phyloP scores from a whole-genome alignment of 2,113 vertebrate genomes.

The Bubo blakistoni region DNA sequence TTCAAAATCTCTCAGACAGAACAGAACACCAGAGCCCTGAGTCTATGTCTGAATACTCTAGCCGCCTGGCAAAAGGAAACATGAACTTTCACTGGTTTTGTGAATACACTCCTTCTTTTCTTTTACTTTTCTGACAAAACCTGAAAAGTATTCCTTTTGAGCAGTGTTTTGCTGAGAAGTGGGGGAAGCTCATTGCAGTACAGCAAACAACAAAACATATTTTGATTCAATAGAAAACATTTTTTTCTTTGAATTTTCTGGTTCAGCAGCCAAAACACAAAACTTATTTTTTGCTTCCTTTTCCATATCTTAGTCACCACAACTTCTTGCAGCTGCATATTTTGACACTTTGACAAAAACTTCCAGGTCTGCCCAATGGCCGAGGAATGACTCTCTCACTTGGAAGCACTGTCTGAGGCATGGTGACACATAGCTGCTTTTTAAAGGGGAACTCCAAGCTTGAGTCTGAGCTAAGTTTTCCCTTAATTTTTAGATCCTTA shows the following conservation, averaged over 20 bases:
- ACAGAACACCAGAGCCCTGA: not conserved
- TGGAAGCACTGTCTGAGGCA: not conserved
- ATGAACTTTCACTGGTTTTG: not conserved
- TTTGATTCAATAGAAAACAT: not conserved
- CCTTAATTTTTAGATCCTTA: not conserved
- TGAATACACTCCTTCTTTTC: not conserved
- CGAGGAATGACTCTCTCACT: not conserved
- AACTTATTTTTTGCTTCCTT: not conserved
- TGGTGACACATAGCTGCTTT: not conserved
- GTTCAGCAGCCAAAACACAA: not conserved
- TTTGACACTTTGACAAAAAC: conserved; percentile 36
- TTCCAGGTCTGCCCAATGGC: not conserved
- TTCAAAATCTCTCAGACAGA: not conserved
- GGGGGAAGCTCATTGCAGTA: not conserved
- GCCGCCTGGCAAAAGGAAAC: not conserved
- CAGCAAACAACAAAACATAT: not conserved
- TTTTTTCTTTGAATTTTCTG: not conserved
- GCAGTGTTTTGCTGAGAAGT: not conserved
- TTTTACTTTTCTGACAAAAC: not conserved
- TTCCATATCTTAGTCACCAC: not conserved
- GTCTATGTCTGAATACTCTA: not conserved
- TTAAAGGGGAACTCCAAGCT: not conserved
- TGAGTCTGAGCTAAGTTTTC: not conserved
- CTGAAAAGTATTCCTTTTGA: not conserved
- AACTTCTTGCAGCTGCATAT: conserved; percentile 9